Base-by-base conservation (phyloP, 2,797 vertebrate genomes). In the Danio albolineatus region DNA sequence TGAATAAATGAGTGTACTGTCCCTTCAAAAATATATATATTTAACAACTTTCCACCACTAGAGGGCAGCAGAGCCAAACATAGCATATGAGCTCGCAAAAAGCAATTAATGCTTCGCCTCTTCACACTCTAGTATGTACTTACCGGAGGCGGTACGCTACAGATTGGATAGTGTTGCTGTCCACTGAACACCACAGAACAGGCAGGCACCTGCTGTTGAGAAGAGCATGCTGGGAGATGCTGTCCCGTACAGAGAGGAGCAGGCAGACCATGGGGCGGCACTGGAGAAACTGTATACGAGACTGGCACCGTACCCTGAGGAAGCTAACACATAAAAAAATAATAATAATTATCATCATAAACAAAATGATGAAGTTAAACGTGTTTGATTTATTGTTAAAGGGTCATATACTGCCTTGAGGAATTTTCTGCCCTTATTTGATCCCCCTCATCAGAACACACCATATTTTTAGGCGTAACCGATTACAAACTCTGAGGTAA, bases 121-220 rank as follows among this genome's bases (percentile, higher is more conserved):
- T 13, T 6, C n/a, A 21, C 56, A 12, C 7, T 6, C 2, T 17
- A 5, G 13, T 19, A 28, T 53, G 43, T 19, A 83, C 78, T 17
- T 38, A 86, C 82, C 44, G 83, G 83, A 76, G 93, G 93, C 79
- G 93, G 92, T 85, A 95, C 94, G 85, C 92, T 93, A 89, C 97
- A 98, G 87, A 99, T 95, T 71, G 97, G 93, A 83, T 94, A 97
- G 89, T 97, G 96, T 87, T 97, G 97, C 86, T 99, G 97, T 83
- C 96, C 96, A 84, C 97, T 98, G 92, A 99, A 98, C 86, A 99
- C 97, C 87, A 98, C 95, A 16, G 96, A 98, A 91, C 97, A 98
- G 54, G 96, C 92, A 2, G 97, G 95, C 79, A 98, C 95, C 85
- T 97, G 97, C 67, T 96, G 96, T 75, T 97, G 97, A 0, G 97